Conservation (phyloP, 2,797 vertebrate genomes). For the Bradypus variegatus region DNA sequence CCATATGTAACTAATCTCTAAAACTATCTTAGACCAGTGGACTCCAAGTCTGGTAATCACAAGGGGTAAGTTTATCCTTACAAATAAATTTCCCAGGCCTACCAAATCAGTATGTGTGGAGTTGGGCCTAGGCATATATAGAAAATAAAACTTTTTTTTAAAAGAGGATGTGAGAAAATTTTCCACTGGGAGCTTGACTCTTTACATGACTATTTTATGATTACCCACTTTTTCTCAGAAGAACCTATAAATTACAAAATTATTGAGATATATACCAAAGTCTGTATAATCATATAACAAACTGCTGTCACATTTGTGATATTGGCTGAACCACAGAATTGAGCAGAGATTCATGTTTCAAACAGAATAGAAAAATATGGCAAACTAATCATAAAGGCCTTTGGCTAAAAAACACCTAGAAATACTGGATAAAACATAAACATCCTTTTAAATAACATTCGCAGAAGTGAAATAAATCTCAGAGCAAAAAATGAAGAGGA, state of each 20-base stretch:
- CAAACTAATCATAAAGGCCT: not conserved
- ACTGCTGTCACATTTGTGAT: not conserved
- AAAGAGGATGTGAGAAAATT: not conserved
- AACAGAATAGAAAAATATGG: not conserved
- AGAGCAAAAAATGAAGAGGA: not conserved
- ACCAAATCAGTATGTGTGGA: not conserved
- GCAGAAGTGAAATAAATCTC: not conserved
- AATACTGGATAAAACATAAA: slow-evolving; percentile 12
- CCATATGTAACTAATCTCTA: not conserved
- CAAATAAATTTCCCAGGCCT: not conserved
- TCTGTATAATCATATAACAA: not conserved
- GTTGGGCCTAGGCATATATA: not conserved
- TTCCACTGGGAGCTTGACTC: not conserved
- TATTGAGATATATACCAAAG: not conserved
- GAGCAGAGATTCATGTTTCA: not conserved
- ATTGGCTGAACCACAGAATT: not conserved
- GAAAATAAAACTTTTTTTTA: not conserved
- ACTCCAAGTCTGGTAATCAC: not conserved
- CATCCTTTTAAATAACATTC: not conserved
- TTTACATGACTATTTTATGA: slow-evolving; percentile 4
- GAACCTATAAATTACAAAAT: not conserved
- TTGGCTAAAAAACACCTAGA: not conserved
- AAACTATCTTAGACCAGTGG: not conserved
- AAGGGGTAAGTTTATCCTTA: not conserved
- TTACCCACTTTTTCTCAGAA: not conserved